Percentiles rank a stretch among this genome's conserved stretches.
These are phyloP conservation scores for Nixonia krombeini DNA, from an alignment of 1,140 invertebrate genomes.

Conservation along the genomic window DNA sequence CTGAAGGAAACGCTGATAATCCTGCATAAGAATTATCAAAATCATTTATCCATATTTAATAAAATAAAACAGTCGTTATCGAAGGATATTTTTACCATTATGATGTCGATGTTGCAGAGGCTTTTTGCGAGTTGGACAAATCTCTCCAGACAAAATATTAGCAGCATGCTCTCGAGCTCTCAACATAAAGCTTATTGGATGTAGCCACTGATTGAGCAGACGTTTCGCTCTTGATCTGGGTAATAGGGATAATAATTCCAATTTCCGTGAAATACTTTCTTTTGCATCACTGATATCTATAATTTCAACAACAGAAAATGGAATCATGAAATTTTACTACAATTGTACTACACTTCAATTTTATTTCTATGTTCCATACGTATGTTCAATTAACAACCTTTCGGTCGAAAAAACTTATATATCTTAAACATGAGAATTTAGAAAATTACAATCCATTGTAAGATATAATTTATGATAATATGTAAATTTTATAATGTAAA, in stretches of 20 bases:
- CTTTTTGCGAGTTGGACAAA: constrained; percentile 63
- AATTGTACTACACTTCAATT: no score
- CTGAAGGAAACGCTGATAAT: constrained; percentile 79
- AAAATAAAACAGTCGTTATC: constrained; percentile 16
- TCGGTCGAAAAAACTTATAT: no score
- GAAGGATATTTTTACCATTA: constrained; percentile 53
- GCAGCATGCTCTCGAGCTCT: constrained; percentile 84
- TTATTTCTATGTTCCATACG: no score
- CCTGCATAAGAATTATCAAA: constrained; percentile 69
- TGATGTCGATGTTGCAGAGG: constrained; percentile 63
- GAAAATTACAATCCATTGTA: no score
- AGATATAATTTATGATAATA: no score
- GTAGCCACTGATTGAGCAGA: constrained; percentile 82
- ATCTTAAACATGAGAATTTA: no score
- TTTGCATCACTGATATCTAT: constrained; percentile 80
- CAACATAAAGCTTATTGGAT: constrained; percentile 83
- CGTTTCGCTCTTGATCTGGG: constrained; percentile 83
- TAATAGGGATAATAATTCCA: constrained; percentile 80
- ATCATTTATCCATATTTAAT: no score
- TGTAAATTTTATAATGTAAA: no score
- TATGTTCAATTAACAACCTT: no score
- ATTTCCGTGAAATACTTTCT: constrained; percentile 77
- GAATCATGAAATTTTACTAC: no score
- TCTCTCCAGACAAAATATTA: constrained; percentile 80
- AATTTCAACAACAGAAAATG: constrained; percentile 13